Evolutionary conservation across 2,888 invertebrate genomes (phyloP).

Genomic region (Trachelus iudaicus): DNA sequence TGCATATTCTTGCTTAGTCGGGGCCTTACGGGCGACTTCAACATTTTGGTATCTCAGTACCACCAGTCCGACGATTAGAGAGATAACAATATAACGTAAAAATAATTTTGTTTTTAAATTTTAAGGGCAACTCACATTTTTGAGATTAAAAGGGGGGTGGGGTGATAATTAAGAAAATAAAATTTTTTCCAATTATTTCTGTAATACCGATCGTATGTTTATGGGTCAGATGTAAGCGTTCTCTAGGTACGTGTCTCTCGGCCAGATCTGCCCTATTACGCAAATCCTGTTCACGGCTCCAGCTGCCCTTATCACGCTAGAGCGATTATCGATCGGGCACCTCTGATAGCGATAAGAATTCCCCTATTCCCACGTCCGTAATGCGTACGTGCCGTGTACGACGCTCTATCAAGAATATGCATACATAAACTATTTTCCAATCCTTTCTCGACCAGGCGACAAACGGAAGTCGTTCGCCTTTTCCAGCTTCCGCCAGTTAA

Average conservation of each 20-base stretch:
- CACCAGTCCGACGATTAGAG: no score
- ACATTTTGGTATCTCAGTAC: background rate
- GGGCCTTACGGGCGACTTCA: background rate
- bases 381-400: background rate
- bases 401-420: background rate
- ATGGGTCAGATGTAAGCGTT: background rate
- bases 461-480: background rate
- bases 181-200: background rate
- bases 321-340: background rate
- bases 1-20: background rate
- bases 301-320: background rate
- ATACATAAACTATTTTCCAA: constrained; percentile 61
- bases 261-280: background rate
- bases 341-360: background rate
- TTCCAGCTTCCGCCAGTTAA: background rate
- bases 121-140: no score
- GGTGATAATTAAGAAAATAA: background rate
- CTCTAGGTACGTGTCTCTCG: background rate
- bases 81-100: no score
- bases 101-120: no score
- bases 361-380: background rate
- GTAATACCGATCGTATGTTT: background rate
- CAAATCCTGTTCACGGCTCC: background rate
- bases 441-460: constrained; percentile 21
- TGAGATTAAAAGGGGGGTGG: background rate